phyloP scores from a whole-genome alignment of 2,113 vertebrate species.

The Melanocharis versteri region DNA sequence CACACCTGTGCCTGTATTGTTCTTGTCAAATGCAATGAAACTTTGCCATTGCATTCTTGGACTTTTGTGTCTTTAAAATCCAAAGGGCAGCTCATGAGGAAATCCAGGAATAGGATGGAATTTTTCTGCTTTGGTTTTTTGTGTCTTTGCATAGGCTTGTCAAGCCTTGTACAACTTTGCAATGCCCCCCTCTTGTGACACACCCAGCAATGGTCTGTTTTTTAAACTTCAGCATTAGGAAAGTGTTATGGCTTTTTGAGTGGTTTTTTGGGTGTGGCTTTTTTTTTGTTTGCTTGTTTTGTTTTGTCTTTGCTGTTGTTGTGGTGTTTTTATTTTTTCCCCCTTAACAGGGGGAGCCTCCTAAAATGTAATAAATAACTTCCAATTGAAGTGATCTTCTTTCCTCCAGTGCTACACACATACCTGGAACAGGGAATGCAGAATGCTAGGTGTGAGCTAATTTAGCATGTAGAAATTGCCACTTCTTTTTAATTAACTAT shows the following conservation, averaged over 20 bases:
- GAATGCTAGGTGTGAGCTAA: not conserved
- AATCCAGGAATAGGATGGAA: not conserved
- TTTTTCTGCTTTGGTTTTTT: not conserved
- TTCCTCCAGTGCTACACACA: not conserved
- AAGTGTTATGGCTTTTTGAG: rapidly evolving
- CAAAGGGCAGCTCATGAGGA: not conserved
- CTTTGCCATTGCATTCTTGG: not conserved
- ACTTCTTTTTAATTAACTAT: constrained; percentile 63
- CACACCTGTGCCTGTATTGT: not conserved
- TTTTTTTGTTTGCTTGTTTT: not conserved
- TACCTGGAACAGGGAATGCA: not conserved
- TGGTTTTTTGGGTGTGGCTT: rapidly evolving
- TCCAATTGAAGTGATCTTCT: not conserved
- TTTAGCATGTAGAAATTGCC: not conserved
- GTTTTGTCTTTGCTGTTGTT: not conserved
- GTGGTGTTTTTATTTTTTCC: not conserved
- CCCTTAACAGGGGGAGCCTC: not conserved
- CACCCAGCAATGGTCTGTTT: not conserved
- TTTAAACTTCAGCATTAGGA: not conserved
- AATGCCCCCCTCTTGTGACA: no score
- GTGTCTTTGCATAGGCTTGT: not conserved
- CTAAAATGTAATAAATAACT: not conserved
- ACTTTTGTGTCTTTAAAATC: not conserved
- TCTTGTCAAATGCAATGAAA: not conserved
- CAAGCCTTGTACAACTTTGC: not conserved